These are phyloP conservation scores for Iselma pallidipennis DNA, from an alignment of 2,888 invertebrate genomes.

Conservation along the genomic window DNA sequence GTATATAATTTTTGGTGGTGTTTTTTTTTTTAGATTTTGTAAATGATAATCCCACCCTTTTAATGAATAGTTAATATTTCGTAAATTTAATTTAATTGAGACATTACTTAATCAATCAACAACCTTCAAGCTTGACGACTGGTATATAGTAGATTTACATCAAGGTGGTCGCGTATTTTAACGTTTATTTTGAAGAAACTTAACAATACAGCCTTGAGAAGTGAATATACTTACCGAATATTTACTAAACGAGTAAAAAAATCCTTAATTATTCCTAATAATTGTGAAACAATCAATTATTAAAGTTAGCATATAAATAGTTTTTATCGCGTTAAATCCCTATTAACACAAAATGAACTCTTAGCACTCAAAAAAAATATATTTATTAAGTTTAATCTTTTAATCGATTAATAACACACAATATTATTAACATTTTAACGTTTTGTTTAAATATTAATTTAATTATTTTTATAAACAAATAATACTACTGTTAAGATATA, in stretches of 20 bases:
- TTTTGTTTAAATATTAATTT: too few species aligned
- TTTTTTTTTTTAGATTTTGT: background rate
- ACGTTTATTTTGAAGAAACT: background rate
- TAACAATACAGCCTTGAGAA: background rate
- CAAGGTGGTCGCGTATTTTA: background rate
- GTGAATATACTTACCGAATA: background rate
- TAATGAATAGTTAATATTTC: background rate
- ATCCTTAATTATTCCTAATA: too few species aligned
- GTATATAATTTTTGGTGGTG: background rate
- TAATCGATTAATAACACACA: too few species aligned
- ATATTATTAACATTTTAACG: too few species aligned
- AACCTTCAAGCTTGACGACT: background rate
- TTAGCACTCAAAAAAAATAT: too few species aligned
- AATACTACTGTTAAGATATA: background rate
- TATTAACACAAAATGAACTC: too few species aligned
- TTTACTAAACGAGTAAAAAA: background rate
- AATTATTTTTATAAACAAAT: background rate
- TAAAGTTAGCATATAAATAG: too few species aligned
- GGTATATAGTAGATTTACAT: background rate
- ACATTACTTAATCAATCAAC: background rate
- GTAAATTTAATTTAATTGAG: background rate
- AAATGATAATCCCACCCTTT: background rate
- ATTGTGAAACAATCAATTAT: too few species aligned
- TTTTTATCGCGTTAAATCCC: too few species aligned
- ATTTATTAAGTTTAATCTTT: too few species aligned